Percentiles rank a stretch among this genome's conserved stretches.
These are phyloP conservation scores for Hippocampus comes DNA, from an alignment of 2,113 vertebrate genomes.

Conservation along the genomic window DNA sequence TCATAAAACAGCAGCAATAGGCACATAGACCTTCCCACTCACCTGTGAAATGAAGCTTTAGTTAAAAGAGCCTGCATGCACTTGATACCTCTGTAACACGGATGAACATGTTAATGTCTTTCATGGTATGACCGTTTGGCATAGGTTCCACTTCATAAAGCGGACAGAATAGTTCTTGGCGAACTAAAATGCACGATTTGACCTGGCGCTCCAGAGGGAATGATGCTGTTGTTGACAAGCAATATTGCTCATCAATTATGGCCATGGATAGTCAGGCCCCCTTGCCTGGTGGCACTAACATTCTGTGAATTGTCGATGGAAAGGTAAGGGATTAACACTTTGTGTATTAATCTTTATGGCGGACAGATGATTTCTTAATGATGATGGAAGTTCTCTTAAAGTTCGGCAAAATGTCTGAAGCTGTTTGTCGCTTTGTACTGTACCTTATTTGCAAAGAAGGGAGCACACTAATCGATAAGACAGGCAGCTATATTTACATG, in stretches of 20 bases:
- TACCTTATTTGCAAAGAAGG: slow-evolving; percentile 29
- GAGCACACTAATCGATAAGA: not conserved
- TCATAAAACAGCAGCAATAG: slow-evolving; percentile 21
- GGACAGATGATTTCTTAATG: slow-evolving; percentile 14
- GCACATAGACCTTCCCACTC: slow-evolving; percentile 18
- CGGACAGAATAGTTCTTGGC: slow-evolving; percentile 48
- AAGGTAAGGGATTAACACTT: slow-evolving; percentile 54
- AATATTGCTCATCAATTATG: slow-evolving; percentile 54
- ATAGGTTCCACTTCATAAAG: slow-evolving; percentile 56
- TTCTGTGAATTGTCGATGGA: slow-evolving; percentile 54
- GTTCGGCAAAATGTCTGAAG: slow-evolving; percentile 16
- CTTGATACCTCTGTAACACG: slow-evolving; percentile 22
- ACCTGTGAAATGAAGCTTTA: slow-evolving; percentile 45
- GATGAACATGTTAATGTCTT: slow-evolving; percentile 36
- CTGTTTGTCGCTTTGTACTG: slow-evolving; percentile 12
- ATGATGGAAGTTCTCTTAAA: slow-evolving; percentile 41
- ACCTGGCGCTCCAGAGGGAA: slow-evolving; percentile 43
- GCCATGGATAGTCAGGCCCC: slow-evolving; percentile 29
- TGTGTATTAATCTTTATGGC: slow-evolving; percentile 33
- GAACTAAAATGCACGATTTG: slow-evolving; percentile 50
- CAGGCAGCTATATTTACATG: slow-evolving; percentile 17
- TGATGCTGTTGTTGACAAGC: slow-evolving; percentile 44
- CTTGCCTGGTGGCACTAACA: slow-evolving; percentile 42
- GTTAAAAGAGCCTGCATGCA: slow-evolving; percentile 34
- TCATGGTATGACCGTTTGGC: slow-evolving; percentile 39